Evolutionary conservation across 2,113 vertebrate genomes (phyloP).

Genomic region (Melanerpes aurifrons): DNA sequence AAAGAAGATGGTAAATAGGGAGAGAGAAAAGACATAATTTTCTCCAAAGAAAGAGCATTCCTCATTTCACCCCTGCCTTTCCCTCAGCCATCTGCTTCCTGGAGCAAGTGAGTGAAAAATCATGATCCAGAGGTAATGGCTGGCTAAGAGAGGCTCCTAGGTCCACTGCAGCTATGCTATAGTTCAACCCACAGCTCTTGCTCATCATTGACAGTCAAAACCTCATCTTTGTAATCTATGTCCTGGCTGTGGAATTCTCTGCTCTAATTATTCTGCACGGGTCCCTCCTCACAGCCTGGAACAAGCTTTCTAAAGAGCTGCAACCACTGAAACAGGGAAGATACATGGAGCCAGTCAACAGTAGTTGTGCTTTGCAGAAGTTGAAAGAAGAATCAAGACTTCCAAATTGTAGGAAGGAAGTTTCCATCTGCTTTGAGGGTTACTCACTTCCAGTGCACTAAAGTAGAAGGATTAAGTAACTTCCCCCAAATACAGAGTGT

Average conservation of each 20-base stretch:
- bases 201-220: background rate
- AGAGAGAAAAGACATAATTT: background rate
- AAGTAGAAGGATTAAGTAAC: constrained; percentile 46
- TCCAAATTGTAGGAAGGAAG: background rate
- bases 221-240: background rate
- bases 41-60: background rate
- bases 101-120: constrained; percentile 27
- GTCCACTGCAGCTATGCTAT: background rate
- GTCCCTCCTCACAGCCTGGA: background rate
- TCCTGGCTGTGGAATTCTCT: background rate
- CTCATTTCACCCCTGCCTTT: background rate
- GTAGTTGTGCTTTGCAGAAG: background rate
- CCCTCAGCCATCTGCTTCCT: background rate
- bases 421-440: background rate
- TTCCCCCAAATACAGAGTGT: constrained; percentile 33
- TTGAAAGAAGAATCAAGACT: background rate
- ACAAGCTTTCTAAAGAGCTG: background rate
- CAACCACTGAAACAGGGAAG: background rate
- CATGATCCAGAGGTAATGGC: background rate
- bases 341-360: background rate
- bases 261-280: constrained; percentile 28
- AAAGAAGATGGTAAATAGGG: background rate
- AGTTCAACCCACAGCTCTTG: background rate
- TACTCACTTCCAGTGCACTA: background rate
- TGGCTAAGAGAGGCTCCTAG: background rate